Evolutionary conservation across 2,113 vertebrate species (phyloP).

Genomic region (Menidia beryllina): DNA sequence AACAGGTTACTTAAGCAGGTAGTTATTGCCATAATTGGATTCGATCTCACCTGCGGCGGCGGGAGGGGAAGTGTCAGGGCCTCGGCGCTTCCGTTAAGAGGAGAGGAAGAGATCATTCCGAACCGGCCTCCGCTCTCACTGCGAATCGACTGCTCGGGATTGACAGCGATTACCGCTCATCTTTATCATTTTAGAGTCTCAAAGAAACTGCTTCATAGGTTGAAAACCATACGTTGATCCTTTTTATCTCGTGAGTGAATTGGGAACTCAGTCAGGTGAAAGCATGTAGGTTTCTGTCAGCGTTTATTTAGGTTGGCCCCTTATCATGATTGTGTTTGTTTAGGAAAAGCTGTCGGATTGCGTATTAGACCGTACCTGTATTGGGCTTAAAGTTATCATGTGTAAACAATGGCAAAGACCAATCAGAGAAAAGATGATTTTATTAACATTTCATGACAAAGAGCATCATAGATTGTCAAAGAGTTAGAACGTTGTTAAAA

Average conservation of each 20-base stretch:
- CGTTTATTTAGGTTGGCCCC: background rate
- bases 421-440: background rate
- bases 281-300: conserved; percentile 10
- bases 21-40: conserved; percentile 71
- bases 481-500: too few relatives aligned
- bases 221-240: conserved; percentile 16
- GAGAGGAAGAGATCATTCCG: conserved; percentile 14
- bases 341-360: background rate
- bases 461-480: too few relatives aligned
- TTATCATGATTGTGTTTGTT: conserved; percentile 12
- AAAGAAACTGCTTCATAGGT: conserved; percentile 4
- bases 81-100: conserved; percentile 13
- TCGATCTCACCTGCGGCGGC: conserved; percentile 64
- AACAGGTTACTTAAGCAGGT: conserved; percentile 69
- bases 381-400: background rate
- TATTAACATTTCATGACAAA: too few relatives aligned
- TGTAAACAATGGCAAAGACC: too few relatives aligned
- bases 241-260: conserved; percentile 42
- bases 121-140: background rate
- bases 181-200: background rate
- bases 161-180: background rate
- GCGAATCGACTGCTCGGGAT: conserved; percentile 3
- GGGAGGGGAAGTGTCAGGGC: conserved; percentile 26
- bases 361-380: background rate
- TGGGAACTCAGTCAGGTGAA: background rate